Conservation (phyloP, 1,140 invertebrate genomes). For the Dendrolimus kikuchii region DNA sequence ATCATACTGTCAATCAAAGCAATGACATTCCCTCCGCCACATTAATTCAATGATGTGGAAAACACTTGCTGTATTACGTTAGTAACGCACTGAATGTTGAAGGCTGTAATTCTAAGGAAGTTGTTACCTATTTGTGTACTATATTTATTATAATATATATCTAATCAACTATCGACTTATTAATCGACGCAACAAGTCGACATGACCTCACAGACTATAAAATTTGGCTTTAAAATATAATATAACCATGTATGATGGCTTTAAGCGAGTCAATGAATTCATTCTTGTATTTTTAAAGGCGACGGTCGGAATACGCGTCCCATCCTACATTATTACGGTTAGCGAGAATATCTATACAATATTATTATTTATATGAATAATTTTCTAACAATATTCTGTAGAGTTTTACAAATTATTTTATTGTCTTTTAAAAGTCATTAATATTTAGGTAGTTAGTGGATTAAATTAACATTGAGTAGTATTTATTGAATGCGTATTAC, state of each 20-base stretch:
- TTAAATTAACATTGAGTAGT: constrained; percentile 40
- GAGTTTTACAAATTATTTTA: constrained; percentile 61
- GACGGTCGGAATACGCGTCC: constrained; percentile 22
- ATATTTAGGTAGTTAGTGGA: constrained; percentile 36
- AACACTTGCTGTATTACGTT: constrained; percentile 1
- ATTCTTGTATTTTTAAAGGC: constrained; percentile 53
- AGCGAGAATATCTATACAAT: constrained; percentile 53
- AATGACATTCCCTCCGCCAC: too few species aligned
- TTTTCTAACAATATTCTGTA: constrained; percentile 66
- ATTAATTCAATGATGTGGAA: too few species aligned
- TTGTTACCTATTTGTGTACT: constrained; percentile 67
- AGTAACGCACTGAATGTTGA: constrained; percentile 27
- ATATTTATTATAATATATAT: constrained; percentile 51
- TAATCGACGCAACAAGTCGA: constrained; percentile 48
- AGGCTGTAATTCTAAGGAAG: constrained; percentile 55
- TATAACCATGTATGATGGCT: constrained; percentile 63
- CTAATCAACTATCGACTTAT: constrained; percentile 57
- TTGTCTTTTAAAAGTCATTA: constrained; percentile 44
- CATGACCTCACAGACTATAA: constrained; percentile 68
- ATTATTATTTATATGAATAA: constrained; percentile 49
- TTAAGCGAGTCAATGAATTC: constrained; percentile 65
- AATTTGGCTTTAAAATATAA: constrained; percentile 68
- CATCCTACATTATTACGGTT: constrained; percentile 44
- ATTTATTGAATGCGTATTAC: constrained; percentile 41
- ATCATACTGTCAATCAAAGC: too few species aligned